Evolutionary conservation across 1,140 invertebrate genomes (phyloP), one percentile per base, ranked within the genome.

Genomic region (Plodia interpunctella): DNA sequence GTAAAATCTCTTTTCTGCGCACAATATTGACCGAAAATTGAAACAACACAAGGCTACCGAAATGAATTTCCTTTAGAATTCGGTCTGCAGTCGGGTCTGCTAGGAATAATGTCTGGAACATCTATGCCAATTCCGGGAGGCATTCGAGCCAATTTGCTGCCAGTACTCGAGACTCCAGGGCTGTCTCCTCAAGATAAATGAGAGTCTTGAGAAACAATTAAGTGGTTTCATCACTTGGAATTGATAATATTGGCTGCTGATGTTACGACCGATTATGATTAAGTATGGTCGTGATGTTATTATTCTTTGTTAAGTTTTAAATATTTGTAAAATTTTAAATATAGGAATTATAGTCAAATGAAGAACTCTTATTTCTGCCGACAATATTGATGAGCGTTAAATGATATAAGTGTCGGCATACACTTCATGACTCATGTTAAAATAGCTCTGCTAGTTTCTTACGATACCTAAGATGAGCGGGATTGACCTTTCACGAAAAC

Each of bases 81-180:
- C 10, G 38, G 38, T 15, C 38, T 1, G 15, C 38, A 15, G 13
- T 44, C 38, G 13, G 38, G 5, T n/a, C 32, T 10, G 38, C 15
- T n/a, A 15, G 38, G 38, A 44, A 44, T 35, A 35, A 35, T 35
- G 38, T 44, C 38, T n/a, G 38, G 38, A 44, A 17, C 38, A 15
- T 44, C 38, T 44, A 44, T 44, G 38, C 15, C 38, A 44, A 44
- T 44, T 44, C 38, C 38, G 38, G 38, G 38, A n/a, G 38, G 38
- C 38, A 44, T 44, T n/a, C 38, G 38, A 44, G 38, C 38, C 38
- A 44, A 44, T 44, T 44, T 44, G 38, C 38, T 44, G 38, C 38
- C 38, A 15, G 38, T n/a, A 44, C 38, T 15, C 15, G 4, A 44
- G 38, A 44, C 38, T 15, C 15, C 32, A 44, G 38, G 38, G 38